Percentiles rank a stretch among this genome's conserved stretches.
These are phyloP conservation scores for Peromyscus maniculatus DNA, from an alignment of 2,113 vertebrate species.

Conservation along the genomic window DNA sequence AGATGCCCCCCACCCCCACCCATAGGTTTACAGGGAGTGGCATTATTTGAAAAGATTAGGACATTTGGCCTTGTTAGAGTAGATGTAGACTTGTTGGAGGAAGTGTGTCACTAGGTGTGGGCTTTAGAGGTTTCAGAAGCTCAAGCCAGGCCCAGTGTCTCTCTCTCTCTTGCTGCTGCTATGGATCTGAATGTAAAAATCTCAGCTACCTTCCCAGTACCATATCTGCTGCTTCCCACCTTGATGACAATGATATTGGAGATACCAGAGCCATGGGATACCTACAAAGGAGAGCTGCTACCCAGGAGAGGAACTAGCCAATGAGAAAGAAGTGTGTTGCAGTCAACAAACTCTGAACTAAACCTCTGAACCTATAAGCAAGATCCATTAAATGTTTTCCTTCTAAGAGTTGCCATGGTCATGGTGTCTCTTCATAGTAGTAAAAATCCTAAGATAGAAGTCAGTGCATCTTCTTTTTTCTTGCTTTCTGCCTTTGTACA, in stretches of 20 bases:
- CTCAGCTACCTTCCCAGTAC: background rate
- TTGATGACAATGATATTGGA: background rate
- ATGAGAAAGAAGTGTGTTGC: no score
- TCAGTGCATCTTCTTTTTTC: no score
- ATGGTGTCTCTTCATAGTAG: background rate
- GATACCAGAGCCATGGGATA: no score
- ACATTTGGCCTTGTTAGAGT: background rate
- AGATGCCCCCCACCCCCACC: background rate
- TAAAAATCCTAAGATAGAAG: background rate
- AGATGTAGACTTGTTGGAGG: background rate
- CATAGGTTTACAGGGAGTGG: background rate
- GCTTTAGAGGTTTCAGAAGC: background rate
- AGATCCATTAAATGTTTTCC: background rate
- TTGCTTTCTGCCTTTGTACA: background rate
- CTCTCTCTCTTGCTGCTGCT: background rate
- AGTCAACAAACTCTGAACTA: background rate
- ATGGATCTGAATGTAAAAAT: background rate
- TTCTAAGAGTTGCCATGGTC: background rate
- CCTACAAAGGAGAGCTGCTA: no score
- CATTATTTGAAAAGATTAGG: background rate
- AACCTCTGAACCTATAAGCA: background rate
- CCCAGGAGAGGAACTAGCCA: no score
- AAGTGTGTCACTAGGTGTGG: background rate
- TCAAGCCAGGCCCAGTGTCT: background rate
- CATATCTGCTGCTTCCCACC: background rate